These are phyloP conservation scores for Erebia aethiops DNA, from an alignment of 2,888 invertebrate species.

Conservation along the genomic window DNA sequence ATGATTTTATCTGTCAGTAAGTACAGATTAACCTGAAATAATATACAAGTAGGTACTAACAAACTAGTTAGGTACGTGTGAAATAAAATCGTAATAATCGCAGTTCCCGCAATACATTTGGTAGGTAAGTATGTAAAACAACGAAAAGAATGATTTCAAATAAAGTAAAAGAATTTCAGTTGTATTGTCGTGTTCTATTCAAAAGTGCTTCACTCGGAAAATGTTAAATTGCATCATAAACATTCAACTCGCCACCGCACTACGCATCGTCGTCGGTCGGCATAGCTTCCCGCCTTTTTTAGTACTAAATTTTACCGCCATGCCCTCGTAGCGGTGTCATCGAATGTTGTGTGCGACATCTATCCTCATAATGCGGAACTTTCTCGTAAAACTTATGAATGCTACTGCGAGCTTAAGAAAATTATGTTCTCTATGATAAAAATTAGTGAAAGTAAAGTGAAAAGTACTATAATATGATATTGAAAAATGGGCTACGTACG, in stretches of 20 bases:
- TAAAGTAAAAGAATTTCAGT: slow-evolving; percentile 53
- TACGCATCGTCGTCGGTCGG: slow-evolving; percentile 33
- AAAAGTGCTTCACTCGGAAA: slow-evolving; percentile 63
- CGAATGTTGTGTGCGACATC: slow-evolving; percentile 60
- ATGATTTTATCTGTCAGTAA: too few relatives aligned
- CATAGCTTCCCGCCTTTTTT: slow-evolving; percentile 52
- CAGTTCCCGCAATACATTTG: neutral
- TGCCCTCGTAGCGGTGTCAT: slow-evolving; percentile 45
- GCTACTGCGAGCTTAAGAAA: neutral
- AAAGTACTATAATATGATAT: neutral
- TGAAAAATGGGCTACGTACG: neutral
- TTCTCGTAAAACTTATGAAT: slow-evolving; percentile 40
- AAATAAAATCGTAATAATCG: neutral
- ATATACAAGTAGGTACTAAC: too few relatives aligned
- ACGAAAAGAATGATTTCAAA: slow-evolving; percentile 43
- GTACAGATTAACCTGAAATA: too few relatives aligned
- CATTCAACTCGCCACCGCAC: slow-evolving; percentile 57
- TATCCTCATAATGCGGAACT: slow-evolving; percentile 57
- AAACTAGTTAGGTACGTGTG: neutral
- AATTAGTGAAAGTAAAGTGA: neutral
- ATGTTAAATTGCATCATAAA: slow-evolving; percentile 79
- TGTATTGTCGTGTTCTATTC: slow-evolving; percentile 69
- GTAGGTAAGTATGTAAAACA: neutral
- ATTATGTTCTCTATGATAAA: neutral
- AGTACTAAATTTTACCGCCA: slow-evolving; percentile 50